Evolutionary conservation across 2,888 invertebrate genomes (phyloP).

Genomic region (Eucriotettix oculatus): DNA sequence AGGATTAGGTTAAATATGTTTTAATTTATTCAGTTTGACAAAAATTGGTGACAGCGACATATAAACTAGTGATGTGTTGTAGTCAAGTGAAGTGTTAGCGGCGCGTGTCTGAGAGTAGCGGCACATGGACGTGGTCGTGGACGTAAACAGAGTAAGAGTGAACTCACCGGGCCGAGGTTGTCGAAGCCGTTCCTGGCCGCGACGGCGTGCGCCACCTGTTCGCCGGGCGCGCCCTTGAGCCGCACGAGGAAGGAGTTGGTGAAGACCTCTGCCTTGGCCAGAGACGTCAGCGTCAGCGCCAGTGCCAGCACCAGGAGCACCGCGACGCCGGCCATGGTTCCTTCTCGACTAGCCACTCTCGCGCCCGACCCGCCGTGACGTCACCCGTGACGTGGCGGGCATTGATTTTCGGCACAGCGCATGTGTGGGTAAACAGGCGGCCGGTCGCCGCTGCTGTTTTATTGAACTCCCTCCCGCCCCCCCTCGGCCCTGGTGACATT

Average conservation of each 20-base stretch:
- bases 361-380: background rate
- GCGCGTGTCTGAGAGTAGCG: background rate
- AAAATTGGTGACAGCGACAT: no score
- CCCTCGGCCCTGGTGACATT: background rate
- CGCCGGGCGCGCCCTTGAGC: background rate
- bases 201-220: background rate
- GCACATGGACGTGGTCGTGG: background rate
- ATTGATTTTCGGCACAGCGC: background rate
- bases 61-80: no score
- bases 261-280: background rate
- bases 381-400: background rate
- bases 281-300: background rate
- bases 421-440: background rate
- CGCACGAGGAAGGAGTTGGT: slow-evolving; percentile 3
- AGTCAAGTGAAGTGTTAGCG: background rate
- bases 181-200: slow-evolving; percentile 2
- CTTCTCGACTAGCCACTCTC: background rate
- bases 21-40: no score
- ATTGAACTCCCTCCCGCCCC: background rate
- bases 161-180: slow-evolving; percentile 3
- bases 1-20: no score
- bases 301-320: background rate
- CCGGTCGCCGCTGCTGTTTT: background rate
- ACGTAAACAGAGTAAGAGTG: background rate
- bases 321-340: background rate